phyloP scores from a whole-genome alignment of 1,140 invertebrate genomes.

The Cotesia chilonis region DNA sequence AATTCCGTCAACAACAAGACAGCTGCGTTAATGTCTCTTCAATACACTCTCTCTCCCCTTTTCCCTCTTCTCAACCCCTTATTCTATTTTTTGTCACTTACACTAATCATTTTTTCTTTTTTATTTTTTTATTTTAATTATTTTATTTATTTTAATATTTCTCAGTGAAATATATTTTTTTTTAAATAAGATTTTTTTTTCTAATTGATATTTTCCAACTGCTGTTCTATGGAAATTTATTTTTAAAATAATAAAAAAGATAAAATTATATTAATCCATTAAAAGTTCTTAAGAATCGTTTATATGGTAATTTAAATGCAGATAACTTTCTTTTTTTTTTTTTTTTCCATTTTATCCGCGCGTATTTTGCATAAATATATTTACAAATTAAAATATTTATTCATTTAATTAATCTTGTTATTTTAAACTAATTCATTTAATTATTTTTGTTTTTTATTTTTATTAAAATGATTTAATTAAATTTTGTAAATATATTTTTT shows the following conservation, averaged over 20 bases:
- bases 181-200: too few species aligned
- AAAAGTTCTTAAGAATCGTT: conserved; percentile 58
- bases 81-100: conserved; percentile 29
- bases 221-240: not conserved
- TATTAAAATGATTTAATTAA: conserved; percentile 7
- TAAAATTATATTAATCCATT: not conserved
- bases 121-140: conserved; percentile 23
- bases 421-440: not conserved
- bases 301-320: conserved; percentile 48
- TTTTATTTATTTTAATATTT: not conserved
- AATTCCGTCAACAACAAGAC: conserved; percentile 67
- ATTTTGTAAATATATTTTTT: conserved; percentile 22
- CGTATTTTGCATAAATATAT: conserved; percentile 26
- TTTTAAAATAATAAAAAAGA: not conserved
- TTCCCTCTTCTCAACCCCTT: conserved; percentile 40
- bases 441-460: not conserved
- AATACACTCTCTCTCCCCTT: conserved; percentile 51
- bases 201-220: too few species aligned
- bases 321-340: conserved; percentile 53
- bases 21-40: conserved; percentile 65
- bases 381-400: conserved; percentile 20
- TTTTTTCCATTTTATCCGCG: not conserved
- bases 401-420: not conserved
- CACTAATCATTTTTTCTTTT: conserved; percentile 27
- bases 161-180: too few species aligned